Evolutionary conservation across 2,113 vertebrate species (phyloP), one percentile per base, ranked within the genome.

Genomic region (Peromyscus maniculatus): DNA sequence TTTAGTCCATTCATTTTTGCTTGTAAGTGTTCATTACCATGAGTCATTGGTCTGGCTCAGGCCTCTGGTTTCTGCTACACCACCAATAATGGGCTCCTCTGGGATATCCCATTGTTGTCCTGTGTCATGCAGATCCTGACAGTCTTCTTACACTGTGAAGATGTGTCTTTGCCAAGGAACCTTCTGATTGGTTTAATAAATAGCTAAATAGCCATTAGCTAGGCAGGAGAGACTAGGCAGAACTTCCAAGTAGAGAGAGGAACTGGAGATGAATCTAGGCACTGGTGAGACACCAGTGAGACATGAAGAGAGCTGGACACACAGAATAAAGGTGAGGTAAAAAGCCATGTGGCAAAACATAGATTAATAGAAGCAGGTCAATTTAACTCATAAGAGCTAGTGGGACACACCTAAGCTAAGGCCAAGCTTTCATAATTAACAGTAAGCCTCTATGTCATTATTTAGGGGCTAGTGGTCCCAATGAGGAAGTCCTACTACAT

Each of bases 91-190:
- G 17, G 69, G 36, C 17, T 19, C 17, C 69, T 21, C 6, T n/a
- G n/a, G 3, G 7, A 19, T n/a, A 17, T 8, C 16, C 36, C 5
- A 1, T 6, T n/a, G 33, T n/a, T 72, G 36, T n/a, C 36, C 5
- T 19, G 69, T 72, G 33, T 19, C 69, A 72, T 0, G 7, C 2
- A n/a, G 69, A 72, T 72, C 36, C 69, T 72, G 6, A 8, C 17
- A 72, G 15, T 72, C 16, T 72, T 72, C n/a, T 16, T 72, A n/a
- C 36, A 67, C 69, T 72, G 69, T 72, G 69, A 72, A n/a, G 69
- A 72, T n/a, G 7, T 72, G 36, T 72, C 69, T 72, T 72, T 72
- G 33, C 33, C 69, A 72, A 72, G 69, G 36, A 16, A 72, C 6
- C 69, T n/a, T 9, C 69, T n/a, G 69, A 72, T n/a, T 72, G 17